These are phyloP conservation scores for Phaenicophaeus curvirostris DNA, from an alignment of 2,797 vertebrate genomes.

Conservation along the genomic window DNA sequence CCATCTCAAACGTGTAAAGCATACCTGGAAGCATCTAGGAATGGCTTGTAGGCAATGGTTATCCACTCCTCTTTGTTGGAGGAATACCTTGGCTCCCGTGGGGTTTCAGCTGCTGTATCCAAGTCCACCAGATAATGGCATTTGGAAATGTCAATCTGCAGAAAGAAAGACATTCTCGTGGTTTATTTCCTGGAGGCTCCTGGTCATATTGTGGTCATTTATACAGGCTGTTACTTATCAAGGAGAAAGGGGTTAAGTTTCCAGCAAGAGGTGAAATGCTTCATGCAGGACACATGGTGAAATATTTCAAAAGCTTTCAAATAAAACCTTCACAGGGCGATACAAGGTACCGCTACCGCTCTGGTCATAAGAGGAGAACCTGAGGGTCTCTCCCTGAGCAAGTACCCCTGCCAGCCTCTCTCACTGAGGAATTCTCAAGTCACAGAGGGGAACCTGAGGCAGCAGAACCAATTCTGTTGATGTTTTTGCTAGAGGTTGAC, in stretches of 20 bases:
- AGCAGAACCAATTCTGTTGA: neutral
- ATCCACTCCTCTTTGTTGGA: conserved; percentile 91
- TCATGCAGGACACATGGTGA: neutral
- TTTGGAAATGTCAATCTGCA: conserved; percentile 89
- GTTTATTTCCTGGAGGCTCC: neutral
- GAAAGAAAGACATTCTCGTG: neutral
- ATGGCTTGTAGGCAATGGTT: conserved; percentile 89
- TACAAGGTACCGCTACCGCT: neutral
- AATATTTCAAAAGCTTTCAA: neutral
- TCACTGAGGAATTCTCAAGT: neutral
- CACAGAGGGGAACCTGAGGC: neutral
- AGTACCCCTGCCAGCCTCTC: neutral
- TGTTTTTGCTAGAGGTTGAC: neutral
- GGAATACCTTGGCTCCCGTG: conserved; percentile 88
- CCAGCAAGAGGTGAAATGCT: neutral
- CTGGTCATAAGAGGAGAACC: neutral
- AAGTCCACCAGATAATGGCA: conserved; percentile 97
- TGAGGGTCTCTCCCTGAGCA: neutral
- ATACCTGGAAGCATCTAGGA: conserved; percentile 92
- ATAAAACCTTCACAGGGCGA: neutral
- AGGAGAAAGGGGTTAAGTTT: neutral
- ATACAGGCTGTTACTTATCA: neutral
- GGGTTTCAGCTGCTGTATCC: conserved; percentile 82
- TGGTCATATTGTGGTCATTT: neutral
- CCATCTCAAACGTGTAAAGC: neutral